These are phyloP conservation scores for Takifugu flavidus DNA, from an alignment of 2,113 vertebrate genomes.

Conservation along the genomic window DNA sequence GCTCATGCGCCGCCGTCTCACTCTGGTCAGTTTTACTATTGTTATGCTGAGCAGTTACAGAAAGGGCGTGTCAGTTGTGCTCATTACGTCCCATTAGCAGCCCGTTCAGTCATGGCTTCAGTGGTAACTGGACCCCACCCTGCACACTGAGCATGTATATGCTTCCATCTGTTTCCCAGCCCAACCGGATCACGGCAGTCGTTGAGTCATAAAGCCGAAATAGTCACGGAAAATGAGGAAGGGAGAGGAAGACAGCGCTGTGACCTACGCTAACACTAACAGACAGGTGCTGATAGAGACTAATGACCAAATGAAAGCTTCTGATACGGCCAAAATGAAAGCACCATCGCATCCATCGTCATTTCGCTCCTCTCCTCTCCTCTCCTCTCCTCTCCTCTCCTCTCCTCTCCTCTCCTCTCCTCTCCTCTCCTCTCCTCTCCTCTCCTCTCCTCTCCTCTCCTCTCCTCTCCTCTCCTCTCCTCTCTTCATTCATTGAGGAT, in stretches of 20 bases:
- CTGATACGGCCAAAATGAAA: conserved; percentile 30
- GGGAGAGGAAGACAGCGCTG: conserved; percentile 51
- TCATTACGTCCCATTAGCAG: conserved; percentile 69
- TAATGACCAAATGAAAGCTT: conserved; percentile 67
- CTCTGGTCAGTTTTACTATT: conserved; percentile 51
- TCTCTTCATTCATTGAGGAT: conserved; percentile 1
- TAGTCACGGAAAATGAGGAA: conserved; percentile 55
- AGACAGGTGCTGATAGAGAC: conserved; percentile 66
- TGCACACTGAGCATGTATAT: neutral
- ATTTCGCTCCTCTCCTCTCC: conserved; percentile 12
- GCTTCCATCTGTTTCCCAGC: conserved; percentile 23
- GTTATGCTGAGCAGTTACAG: conserved; percentile 37
- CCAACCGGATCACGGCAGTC: conserved; percentile 53
- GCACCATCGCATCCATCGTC: conserved; percentile 19
- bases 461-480: neutral
- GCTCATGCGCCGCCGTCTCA: conserved; percentile 30
- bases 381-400: neutral
- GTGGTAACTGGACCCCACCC: conserved; percentile 41
- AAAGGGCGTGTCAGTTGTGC: conserved; percentile 62
- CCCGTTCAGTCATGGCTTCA: conserved; percentile 46
- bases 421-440: neutral
- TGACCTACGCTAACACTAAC: conserved; percentile 58
- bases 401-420: neutral
- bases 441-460: neutral
- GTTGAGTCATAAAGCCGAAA: conserved; percentile 56